Conservation (phyloP, 2,113 vertebrate species). For the Microtus oregoni region DNA sequence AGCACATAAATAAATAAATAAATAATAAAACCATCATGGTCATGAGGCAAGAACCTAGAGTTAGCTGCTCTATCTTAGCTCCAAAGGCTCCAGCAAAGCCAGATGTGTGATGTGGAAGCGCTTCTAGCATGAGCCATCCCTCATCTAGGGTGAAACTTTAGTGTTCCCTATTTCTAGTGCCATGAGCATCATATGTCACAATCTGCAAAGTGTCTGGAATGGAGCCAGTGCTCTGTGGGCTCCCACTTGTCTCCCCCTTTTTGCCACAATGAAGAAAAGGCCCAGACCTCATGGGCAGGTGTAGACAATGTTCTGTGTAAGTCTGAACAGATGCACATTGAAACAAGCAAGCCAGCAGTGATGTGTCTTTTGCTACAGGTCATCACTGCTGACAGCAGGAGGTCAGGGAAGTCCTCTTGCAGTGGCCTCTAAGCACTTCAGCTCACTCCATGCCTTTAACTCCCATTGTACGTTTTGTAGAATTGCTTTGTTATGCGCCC, state of each 20-base stretch:
- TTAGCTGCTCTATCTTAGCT: not conserved
- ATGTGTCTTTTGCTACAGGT: not conserved
- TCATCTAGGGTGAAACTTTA: not conserved
- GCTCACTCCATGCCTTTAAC: not conserved
- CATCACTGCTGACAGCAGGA: not conserved
- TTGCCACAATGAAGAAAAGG: not conserved
- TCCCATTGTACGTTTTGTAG: not conserved
- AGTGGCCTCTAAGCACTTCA: not conserved
- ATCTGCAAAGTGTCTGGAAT: rapidly evolving
- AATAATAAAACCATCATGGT: not conserved
- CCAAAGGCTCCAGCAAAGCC: not conserved
- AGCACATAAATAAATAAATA: not conserved
- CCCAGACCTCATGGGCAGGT: not conserved
- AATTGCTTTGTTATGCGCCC: not conserved
- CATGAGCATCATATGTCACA: not conserved
- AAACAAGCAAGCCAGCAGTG: not conserved
- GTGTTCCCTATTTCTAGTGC: no score
- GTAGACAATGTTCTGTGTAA: not conserved
- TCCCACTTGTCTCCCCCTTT: rapidly evolving
- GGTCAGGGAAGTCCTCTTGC: not conserved
- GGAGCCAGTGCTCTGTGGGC: not conserved
- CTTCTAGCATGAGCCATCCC: no score
- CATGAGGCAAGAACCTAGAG: not conserved
- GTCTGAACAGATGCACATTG: no score
- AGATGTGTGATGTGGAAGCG: not conserved